Evolutionary conservation across 92 coral and sea anemone genomes (phyloP).

Genomic region (Actinostola sp.): DNA sequence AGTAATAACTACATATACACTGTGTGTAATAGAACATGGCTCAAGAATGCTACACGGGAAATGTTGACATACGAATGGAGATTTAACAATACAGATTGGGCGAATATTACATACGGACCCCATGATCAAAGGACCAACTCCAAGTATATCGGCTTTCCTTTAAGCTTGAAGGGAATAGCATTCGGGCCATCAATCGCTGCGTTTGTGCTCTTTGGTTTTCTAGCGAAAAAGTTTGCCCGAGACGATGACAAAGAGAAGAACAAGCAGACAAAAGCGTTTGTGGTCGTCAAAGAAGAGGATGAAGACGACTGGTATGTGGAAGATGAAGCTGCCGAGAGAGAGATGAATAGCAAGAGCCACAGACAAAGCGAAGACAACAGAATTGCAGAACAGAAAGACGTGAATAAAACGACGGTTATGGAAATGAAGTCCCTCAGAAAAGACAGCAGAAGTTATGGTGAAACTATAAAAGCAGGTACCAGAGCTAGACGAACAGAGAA

Average conservation of each 20-base stretch:
- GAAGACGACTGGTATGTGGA: conserved; percentile 23
- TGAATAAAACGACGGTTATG: background rate
- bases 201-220: conserved; percentile 70
- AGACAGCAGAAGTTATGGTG: background rate
- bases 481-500: background rate
- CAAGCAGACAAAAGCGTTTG: conserved; percentile 12
- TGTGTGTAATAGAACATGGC: conserved; percentile 66
- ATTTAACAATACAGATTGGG: conserved; percentile 66
- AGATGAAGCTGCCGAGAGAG: background rate
- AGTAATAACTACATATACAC: conserved; percentile 63
- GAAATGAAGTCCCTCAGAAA: background rate
- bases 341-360: background rate
- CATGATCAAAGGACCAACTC: conserved; percentile 82
- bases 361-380: background rate
- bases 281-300: conserved; percentile 11
- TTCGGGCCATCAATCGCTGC: conserved; percentile 73
- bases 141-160: conserved; percentile 55
- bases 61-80: conserved; percentile 80
- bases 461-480: background rate
- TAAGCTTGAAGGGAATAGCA: conserved; percentile 79
- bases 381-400: background rate
- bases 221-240: conserved; percentile 70
- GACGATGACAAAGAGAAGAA: conserved; percentile 44
- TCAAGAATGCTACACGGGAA: conserved; percentile 67
- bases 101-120: conserved; percentile 62